These are phyloP conservation scores for Mus minutoides DNA, from an alignment of 2,797 vertebrate genomes.

Conservation along the genomic window DNA sequence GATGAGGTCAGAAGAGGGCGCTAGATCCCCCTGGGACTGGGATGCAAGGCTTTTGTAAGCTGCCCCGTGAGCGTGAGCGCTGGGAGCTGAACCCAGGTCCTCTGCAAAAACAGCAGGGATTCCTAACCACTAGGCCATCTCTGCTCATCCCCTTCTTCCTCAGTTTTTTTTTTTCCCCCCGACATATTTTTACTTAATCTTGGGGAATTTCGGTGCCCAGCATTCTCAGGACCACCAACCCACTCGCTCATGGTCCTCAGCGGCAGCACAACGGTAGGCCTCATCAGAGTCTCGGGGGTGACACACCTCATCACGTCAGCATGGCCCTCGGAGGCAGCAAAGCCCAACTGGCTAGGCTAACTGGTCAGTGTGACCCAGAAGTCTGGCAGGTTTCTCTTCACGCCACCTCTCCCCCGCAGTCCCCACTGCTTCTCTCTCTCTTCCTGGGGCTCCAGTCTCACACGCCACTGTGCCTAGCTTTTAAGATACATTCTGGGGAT, in stretches of 20 bases:
- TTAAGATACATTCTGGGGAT: background rate
- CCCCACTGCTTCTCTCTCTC: background rate
- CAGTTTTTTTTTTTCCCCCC: background rate
- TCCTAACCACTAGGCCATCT: background rate
- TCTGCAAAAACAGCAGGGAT: background rate
- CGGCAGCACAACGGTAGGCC: background rate
- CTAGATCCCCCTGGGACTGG: background rate
- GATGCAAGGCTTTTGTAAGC: background rate
- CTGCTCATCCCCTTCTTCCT: background rate
- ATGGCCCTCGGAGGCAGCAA: background rate
- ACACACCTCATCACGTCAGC: background rate
- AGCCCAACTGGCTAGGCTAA: no score
- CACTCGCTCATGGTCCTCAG: background rate
- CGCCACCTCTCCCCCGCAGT: no score
- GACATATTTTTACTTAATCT: background rate
- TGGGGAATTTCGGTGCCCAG: background rate
- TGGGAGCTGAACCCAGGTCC: background rate
- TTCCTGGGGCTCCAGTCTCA: background rate
- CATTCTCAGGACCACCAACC: background rate
- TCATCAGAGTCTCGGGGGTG: background rate
- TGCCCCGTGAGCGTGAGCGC: fast-evolving
- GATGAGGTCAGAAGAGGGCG: background rate
- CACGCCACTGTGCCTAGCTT: background rate
- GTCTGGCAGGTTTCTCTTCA: background rate
- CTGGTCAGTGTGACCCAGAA: background rate